These are phyloP conservation scores for Cromileptes altivelis DNA, from an alignment of 2,113 vertebrate genomes.

Conservation along the genomic window DNA sequence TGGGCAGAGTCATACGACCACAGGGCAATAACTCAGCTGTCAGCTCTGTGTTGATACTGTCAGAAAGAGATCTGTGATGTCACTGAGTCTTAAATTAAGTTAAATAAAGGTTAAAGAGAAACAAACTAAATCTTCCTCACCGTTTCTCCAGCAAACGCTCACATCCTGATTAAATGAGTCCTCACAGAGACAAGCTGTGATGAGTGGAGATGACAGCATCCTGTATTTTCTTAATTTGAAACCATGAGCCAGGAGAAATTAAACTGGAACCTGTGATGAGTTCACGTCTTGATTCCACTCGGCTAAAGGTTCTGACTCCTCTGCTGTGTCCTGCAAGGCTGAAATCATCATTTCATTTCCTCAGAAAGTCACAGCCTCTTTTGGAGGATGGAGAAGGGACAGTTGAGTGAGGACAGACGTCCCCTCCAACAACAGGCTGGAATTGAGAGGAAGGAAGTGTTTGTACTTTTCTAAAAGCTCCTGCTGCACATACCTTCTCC, in stretches of 20 bases:
- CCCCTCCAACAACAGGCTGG: slow-evolving; percentile 17
- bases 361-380: not conserved
- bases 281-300: slow-evolving; percentile 3
- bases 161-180: too few species aligned
- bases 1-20: too few species aligned
- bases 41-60: not conserved
- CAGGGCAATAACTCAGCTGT: too few species aligned
- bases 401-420: not conserved
- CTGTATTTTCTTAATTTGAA: slow-evolving; percentile 32
- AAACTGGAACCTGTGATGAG: slow-evolving; percentile 21
- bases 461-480: not conserved
- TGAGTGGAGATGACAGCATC: not conserved
- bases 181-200: not conserved
- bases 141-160: slow-evolving; percentile 24
- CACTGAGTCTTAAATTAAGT: not conserved
- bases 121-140: slow-evolving; percentile 30
- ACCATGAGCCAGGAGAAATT: slow-evolving; percentile 44
- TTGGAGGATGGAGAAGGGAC: not conserved
- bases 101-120: slow-evolving; percentile 38
- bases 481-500: not conserved
- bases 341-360: slow-evolving; percentile 41
- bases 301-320: slow-evolving; percentile 19
- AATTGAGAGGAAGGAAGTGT: slow-evolving; percentile 43
- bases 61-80: slow-evolving; percentile 11
- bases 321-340: slow-evolving; percentile 19